Conservation (phyloP, 1,140 invertebrate species). For the Conus ventricosus region DNA sequence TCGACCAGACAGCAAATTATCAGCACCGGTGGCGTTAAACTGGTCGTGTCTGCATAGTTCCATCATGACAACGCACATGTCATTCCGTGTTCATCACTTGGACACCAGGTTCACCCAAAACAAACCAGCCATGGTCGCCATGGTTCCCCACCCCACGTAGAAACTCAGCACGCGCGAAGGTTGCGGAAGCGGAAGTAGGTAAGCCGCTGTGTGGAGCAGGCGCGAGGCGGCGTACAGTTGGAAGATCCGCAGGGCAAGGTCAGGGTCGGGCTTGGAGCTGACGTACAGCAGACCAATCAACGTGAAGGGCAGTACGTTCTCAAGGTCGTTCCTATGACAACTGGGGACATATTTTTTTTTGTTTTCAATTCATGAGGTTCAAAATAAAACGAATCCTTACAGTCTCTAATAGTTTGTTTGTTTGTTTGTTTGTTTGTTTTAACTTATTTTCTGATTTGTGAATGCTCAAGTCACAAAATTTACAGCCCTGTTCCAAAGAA, state of each 20-base stretch:
- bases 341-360: slow-evolving; percentile 64
- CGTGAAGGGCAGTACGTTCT: slow-evolving; percentile 82
- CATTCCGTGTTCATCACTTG: not conserved
- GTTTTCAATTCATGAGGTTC: too few relatives aligned
- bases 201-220: slow-evolving; percentile 80
- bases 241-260: slow-evolving; percentile 78
- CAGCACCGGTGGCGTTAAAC: too few relatives aligned
- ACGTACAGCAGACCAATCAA: slow-evolving; percentile 79
- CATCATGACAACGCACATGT: too few relatives aligned
- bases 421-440: too few relatives aligned
- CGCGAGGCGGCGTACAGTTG: slow-evolving; percentile 78
- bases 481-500: too few relatives aligned
- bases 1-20: too few relatives aligned
- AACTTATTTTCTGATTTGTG: not conserved
- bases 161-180: slow-evolving; percentile 79
- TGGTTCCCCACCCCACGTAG: slow-evolving; percentile 75
- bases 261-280: slow-evolving; percentile 77
- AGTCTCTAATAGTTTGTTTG: too few relatives aligned
- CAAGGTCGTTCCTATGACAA: slow-evolving; percentile 83
- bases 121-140: slow-evolving; percentile 75
- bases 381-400: too few relatives aligned
- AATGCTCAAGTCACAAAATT: too few relatives aligned
- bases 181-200: slow-evolving; percentile 76
- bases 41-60: too few relatives aligned
- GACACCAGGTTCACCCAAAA: slow-evolving; percentile 23